These are phyloP conservation scores for Cynaeus angustus DNA, from an alignment of 2,888 invertebrate genomes.

Conservation along the genomic window DNA sequence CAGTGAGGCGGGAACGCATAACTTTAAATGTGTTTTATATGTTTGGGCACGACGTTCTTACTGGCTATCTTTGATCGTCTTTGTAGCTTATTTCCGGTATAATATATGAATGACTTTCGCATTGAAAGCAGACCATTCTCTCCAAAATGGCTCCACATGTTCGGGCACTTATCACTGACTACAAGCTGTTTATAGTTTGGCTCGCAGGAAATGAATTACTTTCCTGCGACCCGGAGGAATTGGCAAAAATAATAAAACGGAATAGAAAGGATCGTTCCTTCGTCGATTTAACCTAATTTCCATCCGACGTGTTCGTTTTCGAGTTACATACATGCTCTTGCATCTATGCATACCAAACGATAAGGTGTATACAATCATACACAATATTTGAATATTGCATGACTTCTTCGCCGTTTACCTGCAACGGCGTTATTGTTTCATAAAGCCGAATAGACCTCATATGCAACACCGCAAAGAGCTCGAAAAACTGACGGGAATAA, in stretches of 20 bases:
- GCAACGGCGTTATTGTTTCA: constrained; percentile 12
- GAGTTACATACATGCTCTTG: constrained; percentile 4
- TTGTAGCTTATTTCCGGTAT: constrained; percentile 59
- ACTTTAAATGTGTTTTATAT: constrained; percentile 59
- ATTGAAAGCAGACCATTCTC: constrained; percentile 53
- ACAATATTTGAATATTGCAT: constrained; percentile 38
- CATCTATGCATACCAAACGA: constrained; percentile 16
- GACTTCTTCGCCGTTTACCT: constrained; percentile 20
- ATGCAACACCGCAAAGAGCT: constrained; percentile 3
- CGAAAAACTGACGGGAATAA: not conserved
- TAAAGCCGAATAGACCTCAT: constrained; percentile 7
- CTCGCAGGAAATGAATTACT: constrained; percentile 47
- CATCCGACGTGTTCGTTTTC: not conserved
- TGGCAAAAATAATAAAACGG: constrained; percentile 18
- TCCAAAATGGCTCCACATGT: constrained; percentile 37
- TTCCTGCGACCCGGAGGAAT: constrained; percentile 12
- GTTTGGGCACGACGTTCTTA: constrained; percentile 48
- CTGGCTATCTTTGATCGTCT: constrained; percentile 60
- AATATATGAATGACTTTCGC: constrained; percentile 54
- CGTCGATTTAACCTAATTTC: constrained; percentile 2
- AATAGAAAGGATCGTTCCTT: constrained; percentile 7
- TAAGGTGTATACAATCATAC: constrained; percentile 23
- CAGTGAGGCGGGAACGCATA: constrained; percentile 58
- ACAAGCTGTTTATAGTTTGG: constrained; percentile 43
- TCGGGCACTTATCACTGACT: constrained; percentile 40